Base-by-base conservation (phyloP, 2,888 invertebrate genomes). In the Odontothrips loti region DNA sequence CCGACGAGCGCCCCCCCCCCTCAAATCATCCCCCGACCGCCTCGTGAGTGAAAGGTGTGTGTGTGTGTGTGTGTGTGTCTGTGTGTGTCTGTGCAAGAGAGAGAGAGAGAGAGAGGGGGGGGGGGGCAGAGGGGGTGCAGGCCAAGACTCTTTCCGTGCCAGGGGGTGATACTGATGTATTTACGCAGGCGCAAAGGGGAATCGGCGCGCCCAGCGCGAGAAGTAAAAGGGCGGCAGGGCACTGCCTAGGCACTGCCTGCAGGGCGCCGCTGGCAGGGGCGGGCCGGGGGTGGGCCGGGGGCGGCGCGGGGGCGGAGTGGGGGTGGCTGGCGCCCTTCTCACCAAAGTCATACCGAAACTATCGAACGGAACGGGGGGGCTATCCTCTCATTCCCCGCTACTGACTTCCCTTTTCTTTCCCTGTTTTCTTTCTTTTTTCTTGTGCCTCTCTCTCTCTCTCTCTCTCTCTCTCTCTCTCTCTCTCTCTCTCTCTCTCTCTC, bases 291-390 rank as follows among this genome's bases (percentile, higher is more conserved):
- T 12, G 48, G 48, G n/a, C n/a, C 48, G 48, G 48, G 48, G 48
- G 63, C 63, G n/a, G 63, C 20, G 10, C n/a, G 68, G 1, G 68
- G 6, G 68, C 68, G 68, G 68, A 11, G 51, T 23, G 68, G 68
- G 68, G 11, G 68, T 11, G 68, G 68, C 68, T 27, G 68, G 27
- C 68, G 68, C 68, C 68, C 68, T 75, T 75, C 68, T 75, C 68
- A 75, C 68, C 68, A 75, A 75, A 75, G 68, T 75, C 68, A 75
- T 75, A 75, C 68, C 68, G 68, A 75, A 75, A 75, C 68, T 75
- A 75, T 75, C 68, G 68, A 75, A 75, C 68, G 68, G 68, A 75
- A 75, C 68, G 68, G 68, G 27, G 34, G 68, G 68, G 68, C 68
- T 23, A 75, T 75, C 68, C 68, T 23, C 68, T 75, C 68, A 75